Base-by-base conservation (phyloP, 2,113 vertebrate species). In the Madoqua kirkii region DNA sequence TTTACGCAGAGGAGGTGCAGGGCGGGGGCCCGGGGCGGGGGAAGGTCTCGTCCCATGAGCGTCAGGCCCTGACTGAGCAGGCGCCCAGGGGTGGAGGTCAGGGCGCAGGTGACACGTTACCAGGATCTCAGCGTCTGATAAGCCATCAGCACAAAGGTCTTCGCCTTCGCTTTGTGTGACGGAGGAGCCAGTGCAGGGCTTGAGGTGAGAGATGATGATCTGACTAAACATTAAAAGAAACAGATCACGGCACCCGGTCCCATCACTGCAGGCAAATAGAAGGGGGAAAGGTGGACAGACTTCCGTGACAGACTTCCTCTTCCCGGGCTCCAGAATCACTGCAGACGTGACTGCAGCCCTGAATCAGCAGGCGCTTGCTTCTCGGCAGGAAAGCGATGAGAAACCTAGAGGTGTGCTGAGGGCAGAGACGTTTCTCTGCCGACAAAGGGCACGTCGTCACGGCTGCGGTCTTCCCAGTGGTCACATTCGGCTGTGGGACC, bases 11-110 rank as follows among this genome's bases (percentile, higher is more conserved):
- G 90, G 23, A 2, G 10, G 57, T 8, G 13, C 23, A 29, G 14
- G 31, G 78, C 3, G 0, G 2, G 60, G 17, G 43, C 50, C 45
- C 3, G 62, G n/a, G 57, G 88, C 12, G 10, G 81, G 7, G 40
- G 45, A 76, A 95, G 62, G 55, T 45, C 45, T 25, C 50, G 2
- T 43, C 45, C 1, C 0, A 64, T 31, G 64, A 74, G 1, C 21
- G n/a, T 62, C 50, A 4, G 1, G 11, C 7, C 40, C 81, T 40
- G 6, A 5, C n/a, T 0, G 0, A 8, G 29, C 48, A 11, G 50
- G 40, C 7, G 4, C 43, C n/a, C 12, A 0, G 1, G n/a, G 10
- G 6, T 31, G 43, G 40, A 48, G 16, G 2, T 67, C 11, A 43
- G n/a, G 60, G 62, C 86, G 4, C 36, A 27, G 59, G 45, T 3